Conservation (phyloP, 2,113 vertebrate genomes). For the Polyodon spathula region DNA sequence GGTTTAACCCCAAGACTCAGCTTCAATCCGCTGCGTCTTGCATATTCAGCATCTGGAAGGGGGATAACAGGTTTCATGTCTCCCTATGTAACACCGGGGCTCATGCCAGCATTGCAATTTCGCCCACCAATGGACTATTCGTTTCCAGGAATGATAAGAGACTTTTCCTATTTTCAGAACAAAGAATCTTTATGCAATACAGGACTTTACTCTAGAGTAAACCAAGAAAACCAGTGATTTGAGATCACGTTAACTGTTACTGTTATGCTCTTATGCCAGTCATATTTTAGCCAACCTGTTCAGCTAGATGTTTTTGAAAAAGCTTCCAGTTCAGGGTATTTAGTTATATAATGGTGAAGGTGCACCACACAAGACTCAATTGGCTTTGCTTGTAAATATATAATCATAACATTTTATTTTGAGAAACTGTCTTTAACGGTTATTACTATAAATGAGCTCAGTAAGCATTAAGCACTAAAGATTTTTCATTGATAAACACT, state of each 20-base stretch:
- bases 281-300: too few relatives aligned
- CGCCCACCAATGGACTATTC: slow-evolving; percentile 61
- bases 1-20: slow-evolving; percentile 58
- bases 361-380: too few relatives aligned
- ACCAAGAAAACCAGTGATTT: slow-evolving; percentile 44
- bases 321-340: too few relatives aligned
- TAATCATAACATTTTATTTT: too few relatives aligned
- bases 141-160: slow-evolving; percentile 63
- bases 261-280: too few relatives aligned
- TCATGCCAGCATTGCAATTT: slow-evolving; percentile 68
- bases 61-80: slow-evolving; percentile 58
- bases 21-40: slow-evolving; percentile 57
- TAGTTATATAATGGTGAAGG: too few relatives aligned
- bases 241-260: background rate
- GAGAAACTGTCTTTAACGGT: too few relatives aligned
- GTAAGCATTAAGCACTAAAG: too few relatives aligned
- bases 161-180: slow-evolving; percentile 56
- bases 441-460: too few relatives aligned
- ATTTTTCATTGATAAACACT: too few relatives aligned
- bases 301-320: too few relatives aligned
- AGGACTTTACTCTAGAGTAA: slow-evolving; percentile 48
- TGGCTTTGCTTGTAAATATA: too few relatives aligned
- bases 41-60: slow-evolving; percentile 60
- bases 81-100: slow-evolving; percentile 63
- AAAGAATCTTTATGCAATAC: slow-evolving; percentile 53